Conservation (phyloP, 92 coral and sea anemone genomes). For the Palythoa grandiflora region DNA sequence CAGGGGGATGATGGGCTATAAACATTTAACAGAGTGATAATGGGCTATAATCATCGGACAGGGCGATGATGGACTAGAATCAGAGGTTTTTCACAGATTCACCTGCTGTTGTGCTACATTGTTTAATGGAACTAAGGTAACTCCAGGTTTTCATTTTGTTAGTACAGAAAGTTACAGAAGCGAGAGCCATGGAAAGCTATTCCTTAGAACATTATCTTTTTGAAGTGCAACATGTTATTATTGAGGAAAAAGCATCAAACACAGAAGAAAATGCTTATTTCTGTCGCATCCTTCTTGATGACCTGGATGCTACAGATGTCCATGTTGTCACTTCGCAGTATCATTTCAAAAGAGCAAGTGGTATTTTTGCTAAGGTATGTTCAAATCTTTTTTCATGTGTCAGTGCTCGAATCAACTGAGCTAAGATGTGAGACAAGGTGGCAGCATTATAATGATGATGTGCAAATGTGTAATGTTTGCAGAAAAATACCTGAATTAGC, state of each 20-base stretch:
- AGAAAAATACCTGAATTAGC: no score
- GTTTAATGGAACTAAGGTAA: background rate
- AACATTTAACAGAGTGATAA: no score
- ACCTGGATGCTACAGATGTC: constrained; percentile 49
- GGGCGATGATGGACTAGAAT: no score
- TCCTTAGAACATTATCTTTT: constrained; percentile 62
- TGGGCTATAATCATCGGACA: no score
- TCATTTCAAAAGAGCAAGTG: constrained; percentile 77
- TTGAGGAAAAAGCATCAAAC: constrained; percentile 77
- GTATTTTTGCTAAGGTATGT: constrained; percentile 76
- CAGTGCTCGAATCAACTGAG: no score
- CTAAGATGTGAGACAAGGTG: no score
- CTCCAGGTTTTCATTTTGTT: background rate
- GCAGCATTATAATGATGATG: no score
- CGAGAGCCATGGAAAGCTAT: constrained; percentile 80
- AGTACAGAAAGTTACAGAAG: constrained; percentile 77
- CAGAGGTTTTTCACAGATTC: background rate
- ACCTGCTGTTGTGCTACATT: background rate
- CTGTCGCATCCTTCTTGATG: constrained; percentile 78
- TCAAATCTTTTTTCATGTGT: background rate
- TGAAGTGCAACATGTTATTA: constrained; percentile 68
- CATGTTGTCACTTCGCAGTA: constrained; percentile 79
- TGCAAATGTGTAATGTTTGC: no score
- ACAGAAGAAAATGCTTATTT: constrained; percentile 88
- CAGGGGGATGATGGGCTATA: no score